These are phyloP conservation scores for Philhelius pedissequus DNA, from an alignment of 2,888 invertebrate genomes.

Conservation along the genomic window DNA sequence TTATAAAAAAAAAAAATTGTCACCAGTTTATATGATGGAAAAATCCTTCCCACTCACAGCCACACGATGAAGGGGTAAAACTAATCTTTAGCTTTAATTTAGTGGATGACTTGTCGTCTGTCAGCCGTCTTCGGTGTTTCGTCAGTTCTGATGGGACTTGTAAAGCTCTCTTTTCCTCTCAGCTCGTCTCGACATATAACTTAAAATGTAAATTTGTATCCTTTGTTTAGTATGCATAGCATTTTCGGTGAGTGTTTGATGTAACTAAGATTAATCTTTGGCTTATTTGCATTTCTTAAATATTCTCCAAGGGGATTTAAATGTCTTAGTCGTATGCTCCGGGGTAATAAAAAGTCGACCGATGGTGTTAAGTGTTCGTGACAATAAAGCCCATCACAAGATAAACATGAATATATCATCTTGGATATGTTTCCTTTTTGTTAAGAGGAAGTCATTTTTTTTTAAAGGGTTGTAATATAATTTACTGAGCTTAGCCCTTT, in stretches of 20 bases:
- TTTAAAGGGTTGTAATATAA: not conserved
- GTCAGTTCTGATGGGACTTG: constrained; percentile 18
- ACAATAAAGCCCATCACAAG: constrained; percentile 58
- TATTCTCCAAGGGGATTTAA: constrained; percentile 65
- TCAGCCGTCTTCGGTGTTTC: constrained; percentile 19
- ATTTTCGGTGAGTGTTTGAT: constrained; percentile 68
- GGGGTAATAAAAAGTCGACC: constrained; percentile 64
- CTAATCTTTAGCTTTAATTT: constrained; percentile 60
- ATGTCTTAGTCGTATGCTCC: constrained; percentile 66
- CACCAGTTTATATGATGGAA: not conserved
- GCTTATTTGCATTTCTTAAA: constrained; percentile 69
- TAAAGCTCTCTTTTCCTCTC: constrained; percentile 1
- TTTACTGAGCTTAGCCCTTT: constrained; percentile 34
- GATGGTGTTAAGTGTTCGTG: constrained; percentile 68
- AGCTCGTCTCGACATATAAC: constrained; percentile 12
- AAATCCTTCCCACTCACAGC: constrained; percentile 4
- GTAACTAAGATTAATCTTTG: constrained; percentile 67
- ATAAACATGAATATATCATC: constrained; percentile 61
- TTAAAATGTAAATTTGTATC: constrained; percentile 62
- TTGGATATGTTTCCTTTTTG: constrained; percentile 41
- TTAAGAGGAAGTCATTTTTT: not conserved
- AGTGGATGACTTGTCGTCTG: constrained; percentile 63
- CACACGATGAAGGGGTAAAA: constrained; percentile 46
- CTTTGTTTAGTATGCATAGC: constrained; percentile 68
- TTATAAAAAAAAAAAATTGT: constrained; percentile 44